Conservation (phyloP, 2,797 vertebrate genomes). For the Odontamblyopus rebecca region DNA sequence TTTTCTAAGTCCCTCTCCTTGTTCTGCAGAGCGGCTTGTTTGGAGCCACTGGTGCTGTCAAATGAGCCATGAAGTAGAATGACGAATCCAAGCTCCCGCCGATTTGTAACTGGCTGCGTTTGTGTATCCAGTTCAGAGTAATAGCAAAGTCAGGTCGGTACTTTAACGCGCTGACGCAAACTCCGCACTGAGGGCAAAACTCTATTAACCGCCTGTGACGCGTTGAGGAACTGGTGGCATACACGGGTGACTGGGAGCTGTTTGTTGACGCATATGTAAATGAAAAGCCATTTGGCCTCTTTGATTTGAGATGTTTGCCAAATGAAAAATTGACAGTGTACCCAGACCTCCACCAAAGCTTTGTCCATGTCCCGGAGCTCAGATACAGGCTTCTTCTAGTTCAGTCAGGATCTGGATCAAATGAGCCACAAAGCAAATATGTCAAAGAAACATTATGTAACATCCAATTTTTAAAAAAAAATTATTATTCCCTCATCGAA, state of each 20-base stretch:
- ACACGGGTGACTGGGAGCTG: not conserved
- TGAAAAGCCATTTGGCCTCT: not conserved
- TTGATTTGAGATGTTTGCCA: not conserved
- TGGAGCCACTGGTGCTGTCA: slow-evolving; percentile 23
- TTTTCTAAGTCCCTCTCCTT: slow-evolving; percentile 23
- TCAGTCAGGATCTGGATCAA: not conserved
- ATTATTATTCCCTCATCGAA: no score
- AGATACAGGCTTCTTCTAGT: not conserved
- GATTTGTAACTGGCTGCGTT: slow-evolving; percentile 4
- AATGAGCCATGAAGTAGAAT: slow-evolving; percentile 17
- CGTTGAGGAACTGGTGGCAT: not conserved
- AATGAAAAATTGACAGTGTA: not conserved
- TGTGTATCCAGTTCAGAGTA: slow-evolving; percentile 2
- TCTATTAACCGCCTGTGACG: slow-evolving; percentile 4
- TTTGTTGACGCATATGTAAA: slow-evolving; percentile 2
- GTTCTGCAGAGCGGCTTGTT: slow-evolving; percentile 10
- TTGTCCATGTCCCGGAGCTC: no score
- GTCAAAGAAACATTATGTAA: no score
- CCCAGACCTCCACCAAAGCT: not conserved
- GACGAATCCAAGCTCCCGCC: slow-evolving; percentile 27
- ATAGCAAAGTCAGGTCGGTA: slow-evolving; percentile 1
- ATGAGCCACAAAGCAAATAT: no score
- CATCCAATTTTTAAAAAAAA: no score
- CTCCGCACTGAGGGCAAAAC: not conserved
- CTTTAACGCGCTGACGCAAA: slow-evolving; percentile 5